Base-by-base conservation (phyloP, 2,888 invertebrate genomes). In the Itoplectis maculator region DNA sequence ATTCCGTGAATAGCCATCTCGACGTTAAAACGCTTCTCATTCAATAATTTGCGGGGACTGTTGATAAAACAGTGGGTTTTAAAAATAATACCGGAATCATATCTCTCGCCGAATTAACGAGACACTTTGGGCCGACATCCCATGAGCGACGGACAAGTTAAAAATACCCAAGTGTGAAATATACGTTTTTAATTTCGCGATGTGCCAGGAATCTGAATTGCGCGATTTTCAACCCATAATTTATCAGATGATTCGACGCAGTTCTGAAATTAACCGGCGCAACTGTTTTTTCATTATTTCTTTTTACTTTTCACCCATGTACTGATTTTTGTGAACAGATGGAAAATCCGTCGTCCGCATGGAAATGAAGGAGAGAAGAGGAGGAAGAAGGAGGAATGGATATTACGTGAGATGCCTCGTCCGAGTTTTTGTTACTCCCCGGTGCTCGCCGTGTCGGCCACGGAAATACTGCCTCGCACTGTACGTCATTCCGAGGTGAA, bases 351-450 rank as follows among this genome's bases (percentile, higher is more conserved):
- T 56, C 1, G 56, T 3, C 11, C n/a, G 56, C 13, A 29, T 29
- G 56, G 29, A 56, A 56, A 56, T 59, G 35, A 51, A 47, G 0
- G 18, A 69, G 37, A 65, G 29, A 49, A 9, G 54, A 2, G n/a
- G 51, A 51, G 37, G 23, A 15, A 49, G 45, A 78, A 45, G 18
- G 15, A 66, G 45, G 9, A 45, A 29, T 70, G 51, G 51, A 70
- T 49, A 63, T 69, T 42, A 63, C 61, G 35, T 8, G 18, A 40
- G 61, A 77, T 42, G 61, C 51, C 4, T 37, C 0, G 4, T 20
- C n/a, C 59, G 15, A 59, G 15, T 23, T 49, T 23, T 20, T 42
- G 42, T 63, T 29, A 56, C 56, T 65, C 72, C 49, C 29, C 29
- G 29, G 29, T 3, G 5, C 3, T 35, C 13, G 51, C 11, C 29